Conservation (phyloP, 2,888 invertebrate genomes). For the Hofmannophila pseudospretella region DNA sequence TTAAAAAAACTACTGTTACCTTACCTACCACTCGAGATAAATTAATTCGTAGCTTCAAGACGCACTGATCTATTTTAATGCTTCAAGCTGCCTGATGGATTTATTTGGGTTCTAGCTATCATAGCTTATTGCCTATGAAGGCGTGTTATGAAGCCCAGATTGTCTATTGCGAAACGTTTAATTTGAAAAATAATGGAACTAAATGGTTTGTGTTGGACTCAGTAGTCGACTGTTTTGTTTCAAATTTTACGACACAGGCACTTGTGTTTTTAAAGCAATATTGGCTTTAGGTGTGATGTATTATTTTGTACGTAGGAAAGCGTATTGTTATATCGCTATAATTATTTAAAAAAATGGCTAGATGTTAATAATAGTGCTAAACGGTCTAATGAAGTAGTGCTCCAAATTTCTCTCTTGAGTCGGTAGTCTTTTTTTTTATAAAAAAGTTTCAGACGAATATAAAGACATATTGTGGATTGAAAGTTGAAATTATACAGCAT, state of each 20-base stretch:
- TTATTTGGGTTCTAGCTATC: slow-evolving; percentile 19
- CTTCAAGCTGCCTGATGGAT: slow-evolving; percentile 22
- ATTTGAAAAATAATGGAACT: slow-evolving; percentile 33
- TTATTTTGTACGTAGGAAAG: neutral
- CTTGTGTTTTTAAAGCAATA: too few species aligned
- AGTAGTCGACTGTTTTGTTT: slow-evolving; percentile 39
- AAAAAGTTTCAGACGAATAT: too few species aligned
- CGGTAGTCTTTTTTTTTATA: too few species aligned
- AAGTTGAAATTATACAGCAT: too few species aligned
- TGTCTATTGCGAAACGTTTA: slow-evolving; percentile 34
- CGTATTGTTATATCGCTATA: too few species aligned
- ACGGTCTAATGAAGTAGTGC: too few species aligned
- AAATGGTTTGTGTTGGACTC: slow-evolving; percentile 20
- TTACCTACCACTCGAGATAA: neutral
- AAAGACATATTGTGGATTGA: too few species aligned
- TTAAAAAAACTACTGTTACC: neutral
- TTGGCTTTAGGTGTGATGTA: too few species aligned
- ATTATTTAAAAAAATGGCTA: too few species aligned
- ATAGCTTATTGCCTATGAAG: slow-evolving; percentile 25
- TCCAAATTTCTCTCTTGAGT: too few species aligned
- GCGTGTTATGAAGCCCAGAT: slow-evolving; percentile 22
- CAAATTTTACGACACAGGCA: slow-evolving; percentile 20
- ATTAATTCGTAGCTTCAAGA: slow-evolving; percentile 6
- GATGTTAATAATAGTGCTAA: too few species aligned
- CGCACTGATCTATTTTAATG: slow-evolving; percentile 14